Conservation (phyloP, 2,113 vertebrate species). For the Eurypyga helias region DNA sequence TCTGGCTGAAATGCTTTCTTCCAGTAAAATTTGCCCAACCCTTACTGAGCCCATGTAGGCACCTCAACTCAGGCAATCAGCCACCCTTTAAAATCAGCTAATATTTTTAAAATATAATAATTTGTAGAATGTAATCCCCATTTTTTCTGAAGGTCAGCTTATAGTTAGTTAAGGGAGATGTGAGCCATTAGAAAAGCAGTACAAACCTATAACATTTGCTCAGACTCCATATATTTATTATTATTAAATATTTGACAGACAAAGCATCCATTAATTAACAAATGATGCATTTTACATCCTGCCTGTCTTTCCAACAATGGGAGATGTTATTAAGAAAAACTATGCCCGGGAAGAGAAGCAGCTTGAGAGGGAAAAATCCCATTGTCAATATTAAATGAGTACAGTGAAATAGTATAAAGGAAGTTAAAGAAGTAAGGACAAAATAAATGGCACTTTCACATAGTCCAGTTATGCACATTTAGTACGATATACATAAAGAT, state of each 20-base stretch:
- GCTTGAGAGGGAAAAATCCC: neutral
- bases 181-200: neutral
- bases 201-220: neutral
- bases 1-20: neutral
- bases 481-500: neutral
- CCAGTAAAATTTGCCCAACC: neutral
- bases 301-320: neutral
- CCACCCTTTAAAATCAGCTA: neutral
- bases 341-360: neutral
- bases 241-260: neutral
- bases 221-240: neutral
- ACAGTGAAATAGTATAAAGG: neutral
- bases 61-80: neutral
- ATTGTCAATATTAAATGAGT: neutral
- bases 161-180: neutral
- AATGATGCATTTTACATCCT: neutral
- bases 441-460: neutral
- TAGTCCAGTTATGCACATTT: neutral
- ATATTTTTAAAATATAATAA: neutral
- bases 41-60: neutral
- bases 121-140: neutral
- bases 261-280: neutral
- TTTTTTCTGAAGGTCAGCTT: neutral
- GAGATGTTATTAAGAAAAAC: neutral
- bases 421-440: neutral